A percentile compares a stretch with the other conserved stretches of the same genome.
These are phyloP conservation scores for Saccostrea echinata DNA, from an alignment of 1,140 invertebrate genomes.

Conservation along the genomic window DNA sequence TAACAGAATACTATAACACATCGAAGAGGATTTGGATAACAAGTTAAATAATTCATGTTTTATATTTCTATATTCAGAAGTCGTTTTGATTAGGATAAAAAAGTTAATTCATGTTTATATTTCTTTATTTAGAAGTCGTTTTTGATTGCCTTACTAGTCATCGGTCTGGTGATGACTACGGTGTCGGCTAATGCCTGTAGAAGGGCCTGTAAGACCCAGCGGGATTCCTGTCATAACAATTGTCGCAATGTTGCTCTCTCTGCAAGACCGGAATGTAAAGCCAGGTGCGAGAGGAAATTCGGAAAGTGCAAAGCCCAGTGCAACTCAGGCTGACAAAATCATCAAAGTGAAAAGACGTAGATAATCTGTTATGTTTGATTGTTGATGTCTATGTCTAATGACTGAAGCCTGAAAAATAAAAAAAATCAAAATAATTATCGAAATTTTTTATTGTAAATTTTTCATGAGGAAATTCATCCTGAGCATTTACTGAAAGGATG, in stretches of 20 bases:
- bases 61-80: no score
- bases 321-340: neutral
- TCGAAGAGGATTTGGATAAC: no score
- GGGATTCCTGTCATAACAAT: neutral
- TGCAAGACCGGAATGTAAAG: neutral
- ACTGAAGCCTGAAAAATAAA: no score
- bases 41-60: no score
- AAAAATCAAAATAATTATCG: no score
- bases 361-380: no score
- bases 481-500: no score
- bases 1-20: no score
- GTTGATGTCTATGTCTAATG: no score
- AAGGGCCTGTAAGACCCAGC: neutral
- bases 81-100: neutral
- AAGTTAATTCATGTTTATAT: neutral
- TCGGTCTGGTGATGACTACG: conserved; percentile 13
- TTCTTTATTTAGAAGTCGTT: neutral
- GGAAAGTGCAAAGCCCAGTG: conserved; percentile 6
- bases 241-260: neutral
- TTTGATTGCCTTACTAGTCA: neutral
- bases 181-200: conserved; percentile 9
- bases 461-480: no score
- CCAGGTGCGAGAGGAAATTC: conserved; percentile 30
- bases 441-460: no score
- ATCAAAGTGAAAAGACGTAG: no score